phyloP scores from a whole-genome alignment of 2,888 invertebrate genomes.

The Amphipyra berbera region DNA sequence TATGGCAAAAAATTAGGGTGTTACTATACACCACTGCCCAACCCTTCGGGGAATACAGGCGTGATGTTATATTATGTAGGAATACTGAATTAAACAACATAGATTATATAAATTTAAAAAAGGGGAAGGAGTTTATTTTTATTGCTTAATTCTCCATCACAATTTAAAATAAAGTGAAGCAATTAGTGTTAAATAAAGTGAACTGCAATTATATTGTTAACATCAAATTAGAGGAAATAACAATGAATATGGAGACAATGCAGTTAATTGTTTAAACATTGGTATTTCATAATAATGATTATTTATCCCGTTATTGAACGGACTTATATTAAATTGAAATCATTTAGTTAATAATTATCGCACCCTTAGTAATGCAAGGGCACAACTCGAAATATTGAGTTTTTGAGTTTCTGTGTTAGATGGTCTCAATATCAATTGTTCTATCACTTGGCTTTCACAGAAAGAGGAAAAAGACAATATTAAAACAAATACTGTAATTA shows the following conservation, averaged over 20 bases:
- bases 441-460: no score
- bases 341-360: no score
- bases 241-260: slow-evolving; percentile 11
- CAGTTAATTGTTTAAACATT: slow-evolving; percentile 25
- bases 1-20: no score
- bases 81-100: neutral
- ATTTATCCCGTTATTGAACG: neutral
- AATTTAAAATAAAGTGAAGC: slow-evolving; percentile 7
- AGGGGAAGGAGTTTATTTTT: slow-evolving; percentile 6
- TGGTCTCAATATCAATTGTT: no score
- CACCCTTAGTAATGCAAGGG: no score
- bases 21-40: no score
- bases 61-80: no score
- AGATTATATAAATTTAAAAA: neutral
- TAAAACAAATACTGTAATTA: no score
- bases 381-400: no score
- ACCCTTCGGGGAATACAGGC: no score
- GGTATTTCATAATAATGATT: slow-evolving; percentile 9
- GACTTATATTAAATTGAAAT: slow-evolving; percentile 5
- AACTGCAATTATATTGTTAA: slow-evolving; percentile 44
- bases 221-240: slow-evolving; percentile 35
- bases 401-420: no score
- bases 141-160: slow-evolving; percentile 11
- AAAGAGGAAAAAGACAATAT: no score
- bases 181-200: slow-evolving; percentile 23